Evolutionary conservation across 30 jellyfish, hydroid and myxozoan species (phyloP).

Genomic region (Cassiopea xamachana): DNA sequence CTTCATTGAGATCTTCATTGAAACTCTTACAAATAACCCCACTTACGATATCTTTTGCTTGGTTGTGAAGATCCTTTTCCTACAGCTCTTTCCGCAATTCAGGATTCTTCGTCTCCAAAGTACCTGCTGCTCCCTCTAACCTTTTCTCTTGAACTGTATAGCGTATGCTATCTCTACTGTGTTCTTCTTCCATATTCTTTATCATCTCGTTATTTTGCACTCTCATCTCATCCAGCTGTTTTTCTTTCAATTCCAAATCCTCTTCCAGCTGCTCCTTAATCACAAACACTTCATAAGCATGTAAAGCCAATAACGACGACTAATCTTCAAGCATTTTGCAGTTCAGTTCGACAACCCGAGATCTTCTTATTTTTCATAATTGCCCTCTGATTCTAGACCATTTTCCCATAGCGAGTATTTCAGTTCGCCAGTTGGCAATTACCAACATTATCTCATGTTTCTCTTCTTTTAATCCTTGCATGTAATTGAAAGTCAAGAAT

Average conservation of each 20-base stretch:
- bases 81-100: background rate
- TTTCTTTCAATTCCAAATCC: background rate
- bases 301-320: background rate
- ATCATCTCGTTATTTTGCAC: background rate
- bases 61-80: background rate
- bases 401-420: background rate
- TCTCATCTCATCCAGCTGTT: background rate
- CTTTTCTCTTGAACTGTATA: background rate
- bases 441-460: background rate
- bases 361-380: background rate
- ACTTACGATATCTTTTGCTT: background rate
- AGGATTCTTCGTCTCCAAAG: background rate
- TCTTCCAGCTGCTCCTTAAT: background rate
- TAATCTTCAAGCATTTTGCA: background rate
- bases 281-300: background rate
- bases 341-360: background rate
- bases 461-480: background rate
- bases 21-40: too few species aligned
- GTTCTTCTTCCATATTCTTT: conserved; percentile 7
- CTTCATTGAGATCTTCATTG: too few species aligned
- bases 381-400: background rate
- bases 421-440: background rate
- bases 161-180: background rate
- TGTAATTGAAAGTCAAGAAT: background rate
- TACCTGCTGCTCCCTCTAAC: background rate